These are phyloP conservation scores for Daphoenositta chrysoptera DNA, from an alignment of 2,113 vertebrate species.

Conservation along the genomic window DNA sequence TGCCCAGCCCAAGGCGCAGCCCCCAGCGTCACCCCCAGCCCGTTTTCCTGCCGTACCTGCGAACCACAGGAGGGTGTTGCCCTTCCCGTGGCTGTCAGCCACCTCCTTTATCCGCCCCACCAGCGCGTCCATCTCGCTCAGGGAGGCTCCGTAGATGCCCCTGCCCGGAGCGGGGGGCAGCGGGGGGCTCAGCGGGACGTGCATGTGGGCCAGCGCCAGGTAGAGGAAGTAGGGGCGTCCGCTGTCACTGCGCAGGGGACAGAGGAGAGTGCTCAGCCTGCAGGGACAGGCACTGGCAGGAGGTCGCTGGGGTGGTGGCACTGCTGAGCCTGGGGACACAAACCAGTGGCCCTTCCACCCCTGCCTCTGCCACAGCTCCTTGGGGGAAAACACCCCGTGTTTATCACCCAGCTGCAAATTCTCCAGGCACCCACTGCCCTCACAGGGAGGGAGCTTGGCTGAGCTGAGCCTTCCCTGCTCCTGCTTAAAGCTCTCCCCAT, in stretches of 20 bases:
- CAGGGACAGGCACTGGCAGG: fast-evolving
- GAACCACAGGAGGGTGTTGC: slow-evolving; percentile 90
- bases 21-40: background rate
- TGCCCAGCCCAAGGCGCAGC: background rate
- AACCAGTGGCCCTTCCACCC: fast-evolving
- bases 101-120: slow-evolving; percentile 78
- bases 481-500: background rate
- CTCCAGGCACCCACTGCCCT: fast-evolving
- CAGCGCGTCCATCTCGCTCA: slow-evolving; percentile 87
- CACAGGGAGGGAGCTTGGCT: background rate
- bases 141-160: slow-evolving; percentile 69
- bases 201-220: slow-evolving; percentile 89
- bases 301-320: background rate
- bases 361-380: fast-evolving
- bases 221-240: slow-evolving; percentile 87
- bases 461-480: background rate
- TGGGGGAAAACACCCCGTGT: fast-evolving
- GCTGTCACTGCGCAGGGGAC: slow-evolving; percentile 58
- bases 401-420: background rate
- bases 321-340: background rate
- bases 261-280: background rate
- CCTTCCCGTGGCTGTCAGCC: slow-evolving; percentile 62
- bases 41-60: slow-evolving; percentile 71
- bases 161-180: background rate
- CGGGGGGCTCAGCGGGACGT: slow-evolving; percentile 79